phyloP scores from a whole-genome alignment of 1,140 invertebrate species.

The Parapsyche elsis region DNA sequence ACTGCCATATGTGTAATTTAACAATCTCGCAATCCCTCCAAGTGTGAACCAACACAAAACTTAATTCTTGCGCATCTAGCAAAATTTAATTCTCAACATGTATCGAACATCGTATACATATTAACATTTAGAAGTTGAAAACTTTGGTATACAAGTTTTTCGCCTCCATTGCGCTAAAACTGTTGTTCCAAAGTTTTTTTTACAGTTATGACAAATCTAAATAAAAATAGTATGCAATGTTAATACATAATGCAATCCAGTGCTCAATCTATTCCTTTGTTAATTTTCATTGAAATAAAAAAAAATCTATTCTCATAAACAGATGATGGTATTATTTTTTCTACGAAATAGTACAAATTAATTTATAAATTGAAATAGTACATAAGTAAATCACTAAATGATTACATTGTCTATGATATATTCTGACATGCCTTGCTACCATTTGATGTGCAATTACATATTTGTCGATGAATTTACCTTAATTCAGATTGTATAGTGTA shows the following conservation, averaged over 20 bases:
- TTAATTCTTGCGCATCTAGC: background rate
- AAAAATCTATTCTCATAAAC: constrained; percentile 32
- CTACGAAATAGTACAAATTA: constrained; percentile 56
- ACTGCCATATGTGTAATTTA: constrained; percentile 48
- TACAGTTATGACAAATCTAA: too few relatives aligned
- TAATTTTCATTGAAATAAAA: constrained; percentile 23
- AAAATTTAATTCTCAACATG: background rate
- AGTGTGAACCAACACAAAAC: background rate
- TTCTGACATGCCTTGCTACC: constrained; percentile 46
- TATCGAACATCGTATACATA: too few relatives aligned
- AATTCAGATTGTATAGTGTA: constrained; percentile 35
- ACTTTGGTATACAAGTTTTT: too few relatives aligned
- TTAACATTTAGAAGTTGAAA: too few relatives aligned
- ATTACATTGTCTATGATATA: background rate
- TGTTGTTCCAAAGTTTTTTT: too few relatives aligned
- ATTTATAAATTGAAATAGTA: constrained; percentile 49
- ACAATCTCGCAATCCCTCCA: constrained; percentile 37
- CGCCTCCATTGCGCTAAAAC: too few relatives aligned
- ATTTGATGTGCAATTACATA: constrained; percentile 54
- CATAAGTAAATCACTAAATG: constrained; percentile 43
- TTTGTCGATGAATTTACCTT: constrained; percentile 53
- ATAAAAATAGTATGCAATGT: too few relatives aligned
- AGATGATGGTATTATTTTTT: constrained; percentile 44
- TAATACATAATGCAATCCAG: too few relatives aligned
- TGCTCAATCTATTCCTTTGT: constrained; percentile 8